A percentile compares a stretch with the other conserved stretches of the same genome.
phyloP scores from a whole-genome alignment of 2,797 vertebrate genomes.

The Orientallactaga sibirica region DNA sequence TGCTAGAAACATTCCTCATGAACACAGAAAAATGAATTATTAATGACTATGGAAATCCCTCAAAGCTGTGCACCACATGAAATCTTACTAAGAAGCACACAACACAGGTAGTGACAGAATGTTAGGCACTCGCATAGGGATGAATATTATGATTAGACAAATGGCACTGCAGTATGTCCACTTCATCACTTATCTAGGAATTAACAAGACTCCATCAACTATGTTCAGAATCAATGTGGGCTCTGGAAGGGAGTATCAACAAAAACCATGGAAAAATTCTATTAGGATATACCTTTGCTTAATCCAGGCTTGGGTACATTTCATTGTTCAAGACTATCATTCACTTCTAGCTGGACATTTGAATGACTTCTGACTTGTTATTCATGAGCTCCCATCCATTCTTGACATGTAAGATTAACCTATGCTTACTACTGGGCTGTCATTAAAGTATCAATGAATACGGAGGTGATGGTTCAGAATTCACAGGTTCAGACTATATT shows the following conservation, averaged over 20 bases:
- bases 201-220: background rate
- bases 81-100: background rate
- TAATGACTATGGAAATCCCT: background rate
- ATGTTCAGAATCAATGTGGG: background rate
- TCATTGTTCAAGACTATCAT: too few relatives aligned
- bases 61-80: background rate
- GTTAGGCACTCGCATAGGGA: background rate
- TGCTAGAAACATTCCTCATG: background rate
- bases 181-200: background rate
- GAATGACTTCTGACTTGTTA: background rate
- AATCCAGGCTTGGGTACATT: too few relatives aligned
- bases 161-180: background rate
- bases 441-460: background rate
- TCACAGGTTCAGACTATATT: background rate
- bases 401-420: background rate
- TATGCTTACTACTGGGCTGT: background rate
- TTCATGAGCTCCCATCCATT: too few relatives aligned
- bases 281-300: too few relatives aligned
- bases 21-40: background rate
- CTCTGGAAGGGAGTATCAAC: background rate
- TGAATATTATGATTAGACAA: background rate
- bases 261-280: background rate
- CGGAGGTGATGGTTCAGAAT: background rate
- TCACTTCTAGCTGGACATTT: too few relatives aligned
- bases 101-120: too few relatives aligned